Conservation (phyloP, 2,113 vertebrate species). For the Eubucco bourcierii region DNA sequence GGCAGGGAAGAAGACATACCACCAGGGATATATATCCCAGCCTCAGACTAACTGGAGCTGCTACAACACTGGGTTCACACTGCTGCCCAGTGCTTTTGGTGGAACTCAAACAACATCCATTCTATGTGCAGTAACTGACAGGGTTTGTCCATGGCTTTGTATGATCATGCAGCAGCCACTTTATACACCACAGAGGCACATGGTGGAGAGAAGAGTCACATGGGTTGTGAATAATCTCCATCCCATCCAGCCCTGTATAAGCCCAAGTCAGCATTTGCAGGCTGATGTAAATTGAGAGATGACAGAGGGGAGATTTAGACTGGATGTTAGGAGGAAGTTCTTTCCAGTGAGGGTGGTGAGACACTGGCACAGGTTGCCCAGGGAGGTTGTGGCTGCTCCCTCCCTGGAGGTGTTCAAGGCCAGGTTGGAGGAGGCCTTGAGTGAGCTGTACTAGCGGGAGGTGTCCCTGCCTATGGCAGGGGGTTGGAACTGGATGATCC, state of each 20-base stretch:
- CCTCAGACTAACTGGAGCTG: neutral
- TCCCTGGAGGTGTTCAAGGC: too few species aligned
- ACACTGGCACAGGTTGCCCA: too few species aligned
- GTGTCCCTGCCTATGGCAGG: too few species aligned
- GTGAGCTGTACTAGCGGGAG: too few species aligned
- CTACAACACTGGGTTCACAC: neutral
- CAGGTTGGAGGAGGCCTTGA: too few species aligned
- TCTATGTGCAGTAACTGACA: neutral
- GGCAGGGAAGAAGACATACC: neutral
- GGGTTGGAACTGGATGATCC: too few species aligned
- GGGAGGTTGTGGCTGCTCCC: too few species aligned
- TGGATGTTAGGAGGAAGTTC: too few species aligned
- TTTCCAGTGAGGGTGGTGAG: too few species aligned
- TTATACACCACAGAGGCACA: neutral
- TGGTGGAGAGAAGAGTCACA: neutral
- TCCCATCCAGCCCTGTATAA: neutral
- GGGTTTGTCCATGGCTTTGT: neutral
- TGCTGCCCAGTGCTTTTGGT: neutral
- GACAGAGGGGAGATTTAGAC: too few species aligned
- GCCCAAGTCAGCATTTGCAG: neutral
- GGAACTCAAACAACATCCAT: accelerated
- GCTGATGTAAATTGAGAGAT: slow-evolving; percentile 15
- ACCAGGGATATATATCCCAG: accelerated
- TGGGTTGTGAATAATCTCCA: neutral
- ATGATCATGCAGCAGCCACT: neutral